Evolutionary conservation across 2,113 vertebrate genomes (phyloP).

Genomic region (Prinia subflava): DNA sequence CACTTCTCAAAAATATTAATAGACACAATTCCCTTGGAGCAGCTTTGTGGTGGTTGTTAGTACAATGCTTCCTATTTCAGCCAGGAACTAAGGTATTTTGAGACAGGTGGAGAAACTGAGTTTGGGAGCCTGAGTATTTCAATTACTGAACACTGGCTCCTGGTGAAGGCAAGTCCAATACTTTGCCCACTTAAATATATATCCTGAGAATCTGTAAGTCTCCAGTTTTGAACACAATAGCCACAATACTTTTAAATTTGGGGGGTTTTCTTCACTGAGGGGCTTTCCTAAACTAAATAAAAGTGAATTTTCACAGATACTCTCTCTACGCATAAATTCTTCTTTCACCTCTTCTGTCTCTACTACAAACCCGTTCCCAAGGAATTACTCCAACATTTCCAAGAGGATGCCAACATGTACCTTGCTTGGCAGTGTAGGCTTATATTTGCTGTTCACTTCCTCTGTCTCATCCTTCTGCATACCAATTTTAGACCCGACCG

Average conservation of each 20-base stretch:
- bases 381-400: background rate
- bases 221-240: background rate
- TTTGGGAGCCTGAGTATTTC: background rate
- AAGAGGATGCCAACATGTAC: background rate
- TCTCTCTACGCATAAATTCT: background rate
- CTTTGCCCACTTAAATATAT: background rate
- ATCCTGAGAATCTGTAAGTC: background rate
- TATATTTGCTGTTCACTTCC: background rate
- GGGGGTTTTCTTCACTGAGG: fast-evolving
- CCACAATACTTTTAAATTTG: background rate
- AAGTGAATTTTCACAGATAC: background rate
- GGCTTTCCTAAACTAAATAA: background rate
- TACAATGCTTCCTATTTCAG: background rate
- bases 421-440: background rate
- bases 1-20: background rate
- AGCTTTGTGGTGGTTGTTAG: background rate
- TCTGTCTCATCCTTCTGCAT: background rate
- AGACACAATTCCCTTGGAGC: background rate
- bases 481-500: background rate
- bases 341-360: background rate
- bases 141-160: too few relatives aligned
- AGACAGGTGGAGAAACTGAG: background rate
- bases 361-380: background rate
- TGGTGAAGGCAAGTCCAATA: background rate
- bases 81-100: background rate